Evolutionary conservation across 2,113 vertebrate species (phyloP), one percentile per base, ranked within the genome.

Genomic region (Bambusicola thoracicus): DNA sequence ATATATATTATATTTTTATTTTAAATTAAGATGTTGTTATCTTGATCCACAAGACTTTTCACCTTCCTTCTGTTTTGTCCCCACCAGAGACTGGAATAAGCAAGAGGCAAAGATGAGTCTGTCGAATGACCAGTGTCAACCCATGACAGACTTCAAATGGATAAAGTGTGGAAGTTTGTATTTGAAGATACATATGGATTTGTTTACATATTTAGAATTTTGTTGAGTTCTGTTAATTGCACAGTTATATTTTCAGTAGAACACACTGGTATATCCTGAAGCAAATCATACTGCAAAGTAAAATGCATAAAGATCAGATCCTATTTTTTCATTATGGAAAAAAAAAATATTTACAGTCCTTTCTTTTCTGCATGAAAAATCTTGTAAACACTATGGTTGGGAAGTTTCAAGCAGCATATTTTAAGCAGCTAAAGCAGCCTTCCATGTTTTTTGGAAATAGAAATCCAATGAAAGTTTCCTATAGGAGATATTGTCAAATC

Each of bases 391-490:
- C 51, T 63, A 29, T 62, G 44, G 24, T 66, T 79, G 36, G 25
- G 62, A 73, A 44, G 10, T 53, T 76, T 80, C 69, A 17, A 66
- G 73, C 48, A 87, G 32, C 63, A 55, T 44, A 16, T 56, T 85
- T 89, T 73, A 92, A 61, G 58, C 40, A 69, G 19, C 29, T 82
- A 56, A 46, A 73, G 30, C 16, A 93, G 46, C 36, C 56, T 21
- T 4, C 63, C 59, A 20, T 6, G 4, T 66, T 38, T 85, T 83
- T 83, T 70, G 15, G 38, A 85, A 92, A 83, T 0, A 93, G 46
- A 70, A 94, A 89, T 94, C 44, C 30, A 87, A 5, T 25, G 36
- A 30, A 91, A 77, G 4, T n/a, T 76, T 94, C 44, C 63, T 38
- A 4, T 38, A 8, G 22, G 13, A 9, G 16, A 55, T 53, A 49